A percentile compares a stretch with the other conserved stretches of the same genome.
Conservation (phyloP, 2,797 vertebrate genomes). For the Acomys russatus region DNA sequence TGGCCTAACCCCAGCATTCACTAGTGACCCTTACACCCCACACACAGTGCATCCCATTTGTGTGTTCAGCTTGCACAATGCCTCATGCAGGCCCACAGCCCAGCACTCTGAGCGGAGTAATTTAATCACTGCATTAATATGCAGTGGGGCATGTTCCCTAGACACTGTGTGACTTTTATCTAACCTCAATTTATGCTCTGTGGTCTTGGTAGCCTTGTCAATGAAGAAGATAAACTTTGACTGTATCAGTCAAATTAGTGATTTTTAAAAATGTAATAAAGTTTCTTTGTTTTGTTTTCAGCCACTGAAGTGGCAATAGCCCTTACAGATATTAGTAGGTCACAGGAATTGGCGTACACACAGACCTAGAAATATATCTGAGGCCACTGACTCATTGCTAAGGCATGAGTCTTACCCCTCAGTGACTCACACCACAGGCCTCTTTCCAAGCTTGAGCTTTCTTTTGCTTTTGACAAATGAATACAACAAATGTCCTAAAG, state of each 20-base stretch:
- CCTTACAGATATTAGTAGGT: neutral
- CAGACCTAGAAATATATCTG: neutral
- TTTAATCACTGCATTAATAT: neutral
- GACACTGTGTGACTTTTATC: neutral
- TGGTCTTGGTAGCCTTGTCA: neutral
- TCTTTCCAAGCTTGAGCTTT: slow-evolving; percentile 3
- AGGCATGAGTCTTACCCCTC: neutral
- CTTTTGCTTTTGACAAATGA: neutral
- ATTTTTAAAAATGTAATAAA: neutral
- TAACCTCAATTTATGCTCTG: neutral
- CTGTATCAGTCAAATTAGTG: neutral
- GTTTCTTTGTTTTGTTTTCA: slow-evolving; percentile 39
- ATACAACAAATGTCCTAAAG: too few species aligned
- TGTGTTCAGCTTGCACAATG: neutral
- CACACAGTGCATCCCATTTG: neutral
- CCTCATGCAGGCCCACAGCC: neutral
- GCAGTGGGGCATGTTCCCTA: neutral
- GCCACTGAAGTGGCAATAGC: neutral
- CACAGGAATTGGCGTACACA: neutral
- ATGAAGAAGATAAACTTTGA: slow-evolving; percentile 29
- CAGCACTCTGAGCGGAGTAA: neutral
- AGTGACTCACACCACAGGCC: neutral
- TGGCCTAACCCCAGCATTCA: neutral
- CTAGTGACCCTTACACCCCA: neutral
- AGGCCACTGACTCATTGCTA: neutral